Percentiles rank a stretch among this genome's conserved stretches.
phyloP scores from a whole-genome alignment of 2,888 invertebrate species.

The Phalera bucephala region DNA sequence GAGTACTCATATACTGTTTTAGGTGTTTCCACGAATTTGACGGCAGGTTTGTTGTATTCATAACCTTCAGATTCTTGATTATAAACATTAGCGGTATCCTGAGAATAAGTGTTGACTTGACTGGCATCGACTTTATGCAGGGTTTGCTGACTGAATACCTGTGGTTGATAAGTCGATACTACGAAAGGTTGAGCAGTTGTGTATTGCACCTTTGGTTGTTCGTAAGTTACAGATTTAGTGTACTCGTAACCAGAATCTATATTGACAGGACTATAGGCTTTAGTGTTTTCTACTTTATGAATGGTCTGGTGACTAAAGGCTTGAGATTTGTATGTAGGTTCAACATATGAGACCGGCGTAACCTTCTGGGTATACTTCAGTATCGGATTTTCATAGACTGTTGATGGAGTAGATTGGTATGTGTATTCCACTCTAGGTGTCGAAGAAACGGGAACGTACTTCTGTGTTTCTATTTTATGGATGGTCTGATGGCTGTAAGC shows the following conservation, averaged over 20 bases:
- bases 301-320: conserved; percentile 59
- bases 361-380: conserved; percentile 57
- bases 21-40: conserved; percentile 56
- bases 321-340: conserved; percentile 52
- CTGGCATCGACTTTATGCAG: conserved; percentile 54
- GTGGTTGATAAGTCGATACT: conserved; percentile 55
- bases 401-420: conserved; percentile 62
- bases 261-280: conserved; percentile 40
- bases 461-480: conserved; percentile 53
- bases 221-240: conserved; percentile 33
- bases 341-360: conserved; percentile 52
- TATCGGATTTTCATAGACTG: conserved; percentile 67
- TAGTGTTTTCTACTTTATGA: conserved; percentile 49
- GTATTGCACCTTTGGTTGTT: conserved; percentile 42
- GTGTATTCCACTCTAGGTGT: conserved; percentile 54
- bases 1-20: conserved; percentile 47
- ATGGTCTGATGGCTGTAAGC: conserved; percentile 54
- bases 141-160: conserved; percentile 56
- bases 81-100: conserved; percentile 24
- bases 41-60: conserved; percentile 45
- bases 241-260: conserved; percentile 38
- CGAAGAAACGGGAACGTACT: conserved; percentile 51
- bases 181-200: conserved; percentile 44
- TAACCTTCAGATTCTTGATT: conserved; percentile 49
- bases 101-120: conserved; percentile 48